Conservation (phyloP, 2,113 vertebrate genomes). For the Pygoscelis antarcticus region DNA sequence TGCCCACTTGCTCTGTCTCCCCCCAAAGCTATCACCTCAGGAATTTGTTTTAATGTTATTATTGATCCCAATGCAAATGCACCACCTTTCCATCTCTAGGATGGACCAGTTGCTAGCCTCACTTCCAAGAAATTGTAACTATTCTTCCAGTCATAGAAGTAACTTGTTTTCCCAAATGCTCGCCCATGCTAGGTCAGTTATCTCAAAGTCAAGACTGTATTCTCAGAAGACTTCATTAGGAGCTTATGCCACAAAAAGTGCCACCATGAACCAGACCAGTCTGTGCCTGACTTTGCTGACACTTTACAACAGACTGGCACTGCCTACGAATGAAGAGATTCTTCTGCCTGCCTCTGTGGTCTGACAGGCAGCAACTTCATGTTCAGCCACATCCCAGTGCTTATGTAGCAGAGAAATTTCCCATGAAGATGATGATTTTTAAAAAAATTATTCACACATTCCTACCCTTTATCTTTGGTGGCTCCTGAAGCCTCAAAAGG, state of each 20-base stretch:
- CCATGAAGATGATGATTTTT: not conserved
- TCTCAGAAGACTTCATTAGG: not conserved
- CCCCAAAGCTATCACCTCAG: not conserved
- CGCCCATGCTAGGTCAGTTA: not conserved
- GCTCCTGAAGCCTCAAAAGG: not conserved
- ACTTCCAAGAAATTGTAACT: not conserved
- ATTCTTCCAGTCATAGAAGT: not conserved
- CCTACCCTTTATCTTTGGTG: not conserved
- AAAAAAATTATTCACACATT: not conserved
- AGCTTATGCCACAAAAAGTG: not conserved
- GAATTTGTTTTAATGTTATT: not conserved
- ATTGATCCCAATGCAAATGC: not conserved
- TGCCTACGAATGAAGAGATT: not conserved
- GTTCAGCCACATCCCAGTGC: not conserved
- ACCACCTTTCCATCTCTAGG: not conserved
- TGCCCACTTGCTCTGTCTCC: not conserved
- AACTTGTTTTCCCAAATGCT: not conserved
- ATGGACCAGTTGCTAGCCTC: not conserved
- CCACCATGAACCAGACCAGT: not conserved
- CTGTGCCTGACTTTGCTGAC: not conserved
- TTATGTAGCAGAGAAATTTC: not conserved
- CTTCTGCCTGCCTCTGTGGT: not conserved
- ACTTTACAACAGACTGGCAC: not conserved
- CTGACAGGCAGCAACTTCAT: not conserved
- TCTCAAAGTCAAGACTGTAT: not conserved